A percentile compares a stretch with the other conserved stretches of the same genome.
These are phyloP conservation scores for Aphodius sticticus DNA, from an alignment of 2,888 invertebrate species.

Conservation along the genomic window DNA sequence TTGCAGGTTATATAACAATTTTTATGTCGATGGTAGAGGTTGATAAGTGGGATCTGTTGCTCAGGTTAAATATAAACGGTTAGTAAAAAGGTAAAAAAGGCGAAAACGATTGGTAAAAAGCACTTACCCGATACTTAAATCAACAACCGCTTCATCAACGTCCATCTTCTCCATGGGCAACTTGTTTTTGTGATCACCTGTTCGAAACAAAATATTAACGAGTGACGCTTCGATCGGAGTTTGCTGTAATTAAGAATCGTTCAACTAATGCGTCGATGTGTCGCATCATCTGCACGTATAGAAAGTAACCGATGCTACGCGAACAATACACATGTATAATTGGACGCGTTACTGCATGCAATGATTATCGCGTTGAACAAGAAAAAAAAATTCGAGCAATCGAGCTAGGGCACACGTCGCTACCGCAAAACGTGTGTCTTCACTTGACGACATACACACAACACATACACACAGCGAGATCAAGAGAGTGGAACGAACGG, in stretches of 20 bases:
- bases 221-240: constrained; percentile 6
- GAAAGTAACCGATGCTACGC: constrained; percentile 38
- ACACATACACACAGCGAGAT: constrained; percentile 39
- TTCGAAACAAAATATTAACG: constrained; percentile 31
- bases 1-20: background rate
- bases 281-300: constrained; percentile 18
- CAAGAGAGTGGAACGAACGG: constrained; percentile 50
- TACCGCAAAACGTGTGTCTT: constrained; percentile 48
- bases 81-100: background rate
- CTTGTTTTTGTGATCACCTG: constrained; percentile 40
- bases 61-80: background rate
- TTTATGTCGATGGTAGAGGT: background rate
- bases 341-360: background rate
- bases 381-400: constrained; percentile 36
- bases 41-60: no score
- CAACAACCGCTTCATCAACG: constrained; percentile 88
- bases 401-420: constrained; percentile 51
- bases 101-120: constrained; percentile 9
- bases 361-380: background rate
- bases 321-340: constrained; percentile 42
- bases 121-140: constrained; percentile 83
- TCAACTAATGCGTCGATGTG: background rate
- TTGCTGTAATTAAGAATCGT: constrained; percentile 7
- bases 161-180: constrained; percentile 77
- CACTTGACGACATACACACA: constrained; percentile 44